Percentiles rank a stretch among this genome's conserved stretches.
Conservation (phyloP, 2,888 invertebrate genomes). For the Acholoe squamosa region DNA sequence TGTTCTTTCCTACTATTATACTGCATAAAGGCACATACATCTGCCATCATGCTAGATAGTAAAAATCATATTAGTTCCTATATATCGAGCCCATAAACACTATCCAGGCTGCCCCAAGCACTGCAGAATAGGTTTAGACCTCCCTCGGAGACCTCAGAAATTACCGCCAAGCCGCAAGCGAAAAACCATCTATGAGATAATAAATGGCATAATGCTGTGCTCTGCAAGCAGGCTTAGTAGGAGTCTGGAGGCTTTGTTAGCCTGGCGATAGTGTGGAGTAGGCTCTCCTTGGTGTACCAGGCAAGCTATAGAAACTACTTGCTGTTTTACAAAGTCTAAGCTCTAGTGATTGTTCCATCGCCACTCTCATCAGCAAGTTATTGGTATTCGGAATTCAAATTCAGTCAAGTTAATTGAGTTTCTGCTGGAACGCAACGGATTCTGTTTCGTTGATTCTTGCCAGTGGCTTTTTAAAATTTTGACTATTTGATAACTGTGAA, state of each 20-base stretch:
- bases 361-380: not conserved
- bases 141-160: not conserved
- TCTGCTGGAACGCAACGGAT: not conserved
- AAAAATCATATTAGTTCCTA: not conserved
- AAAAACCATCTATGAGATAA: not conserved
- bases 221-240: no score
- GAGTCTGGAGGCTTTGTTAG: no score
- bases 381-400: conserved; percentile 17
- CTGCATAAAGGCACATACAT: not conserved
- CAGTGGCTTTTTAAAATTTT: not conserved
- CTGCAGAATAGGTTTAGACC: not conserved
- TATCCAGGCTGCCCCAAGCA: not conserved
- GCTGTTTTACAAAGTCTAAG: not conserved
- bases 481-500: conserved; percentile 27
- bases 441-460: not conserved
- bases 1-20: not conserved
- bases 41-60: not conserved
- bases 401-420: not conserved
- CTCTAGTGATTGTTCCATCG: not conserved
- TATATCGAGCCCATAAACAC: not conserved
- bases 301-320: not conserved
- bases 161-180: not conserved
- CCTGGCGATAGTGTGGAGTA: no score
- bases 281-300: no score
- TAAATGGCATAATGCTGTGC: not conserved